These are phyloP conservation scores for Sinella curviseta DNA, from an alignment of 1,140 invertebrate genomes.

Conservation along the genomic window DNA sequence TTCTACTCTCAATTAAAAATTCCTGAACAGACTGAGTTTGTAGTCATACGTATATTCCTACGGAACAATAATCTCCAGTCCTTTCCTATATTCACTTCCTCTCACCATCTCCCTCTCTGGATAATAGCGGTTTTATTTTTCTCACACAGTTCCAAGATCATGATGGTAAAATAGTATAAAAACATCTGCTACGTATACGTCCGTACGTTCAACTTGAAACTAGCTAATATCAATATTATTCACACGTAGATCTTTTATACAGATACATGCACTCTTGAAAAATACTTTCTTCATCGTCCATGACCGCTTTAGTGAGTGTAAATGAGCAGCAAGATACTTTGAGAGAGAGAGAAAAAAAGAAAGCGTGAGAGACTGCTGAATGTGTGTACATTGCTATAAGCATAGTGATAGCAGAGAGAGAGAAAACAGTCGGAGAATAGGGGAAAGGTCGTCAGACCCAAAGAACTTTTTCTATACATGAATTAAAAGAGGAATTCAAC, in stretches of 20 bases:
- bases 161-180: neutral
- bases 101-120: too few relatives aligned
- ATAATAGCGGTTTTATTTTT: neutral
- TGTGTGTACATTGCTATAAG: too few relatives aligned
- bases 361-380: too few relatives aligned
- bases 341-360: neutral
- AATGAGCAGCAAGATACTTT: conserved; percentile 12
- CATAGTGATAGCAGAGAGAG: too few relatives aligned
- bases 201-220: neutral
- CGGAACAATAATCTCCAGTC: too few relatives aligned
- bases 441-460: conserved; percentile 9
- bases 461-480: neutral
- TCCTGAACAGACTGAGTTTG: too few relatives aligned
- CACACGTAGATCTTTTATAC: conserved; percentile 19
- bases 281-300: conserved; percentile 21
- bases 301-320: conserved; percentile 18
- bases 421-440: neutral
- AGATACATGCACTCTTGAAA: conserved; percentile 14
- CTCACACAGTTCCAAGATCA: neutral
- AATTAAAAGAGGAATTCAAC: too few relatives aligned
- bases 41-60: too few relatives aligned
- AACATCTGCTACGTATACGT: neutral
- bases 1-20: conserved; percentile 25
- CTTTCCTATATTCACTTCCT: too few relatives aligned
- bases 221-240: conserved; percentile 5